Conservation (phyloP, 2,797 vertebrate species). For the Neosilurus mollespiculum region DNA sequence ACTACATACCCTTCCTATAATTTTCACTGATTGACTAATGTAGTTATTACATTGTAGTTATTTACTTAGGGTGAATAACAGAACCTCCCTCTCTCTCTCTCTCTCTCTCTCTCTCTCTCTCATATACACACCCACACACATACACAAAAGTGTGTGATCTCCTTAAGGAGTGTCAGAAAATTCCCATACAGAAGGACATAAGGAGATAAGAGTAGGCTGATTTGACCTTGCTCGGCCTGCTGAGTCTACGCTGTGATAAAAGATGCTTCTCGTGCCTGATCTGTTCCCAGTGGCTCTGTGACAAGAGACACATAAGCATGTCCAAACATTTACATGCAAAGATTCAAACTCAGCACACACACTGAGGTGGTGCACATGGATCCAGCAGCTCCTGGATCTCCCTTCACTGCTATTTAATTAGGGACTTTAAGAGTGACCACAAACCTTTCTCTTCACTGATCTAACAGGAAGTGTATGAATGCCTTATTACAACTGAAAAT, state of each 20-base stretch:
- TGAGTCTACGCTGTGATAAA: constrained; percentile 38
- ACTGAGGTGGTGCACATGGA: not conserved
- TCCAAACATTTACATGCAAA: not conserved
- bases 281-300: not conserved
- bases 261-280: constrained; percentile 17
- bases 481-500: not conserved
- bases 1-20: not conserved
- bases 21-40: not conserved
- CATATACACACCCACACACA: not conserved
- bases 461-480: not conserved
- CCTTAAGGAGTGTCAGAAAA: constrained; percentile 17
- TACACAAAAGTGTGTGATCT: constrained; percentile 22
- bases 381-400: not conserved
- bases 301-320: not conserved
- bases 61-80: not conserved
- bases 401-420: not conserved
- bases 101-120: no score
- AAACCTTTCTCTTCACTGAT: not conserved
- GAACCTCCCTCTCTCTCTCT: no score
- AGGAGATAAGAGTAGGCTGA: constrained; percentile 23
- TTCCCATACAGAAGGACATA: constrained; percentile 38
- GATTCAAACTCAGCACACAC: not conserved
- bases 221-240: constrained; percentile 41
- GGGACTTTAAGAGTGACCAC: not conserved
- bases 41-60: not conserved